These are phyloP conservation scores for Eulithis testata DNA, from an alignment of 2,888 invertebrate species.

Conservation along the genomic window DNA sequence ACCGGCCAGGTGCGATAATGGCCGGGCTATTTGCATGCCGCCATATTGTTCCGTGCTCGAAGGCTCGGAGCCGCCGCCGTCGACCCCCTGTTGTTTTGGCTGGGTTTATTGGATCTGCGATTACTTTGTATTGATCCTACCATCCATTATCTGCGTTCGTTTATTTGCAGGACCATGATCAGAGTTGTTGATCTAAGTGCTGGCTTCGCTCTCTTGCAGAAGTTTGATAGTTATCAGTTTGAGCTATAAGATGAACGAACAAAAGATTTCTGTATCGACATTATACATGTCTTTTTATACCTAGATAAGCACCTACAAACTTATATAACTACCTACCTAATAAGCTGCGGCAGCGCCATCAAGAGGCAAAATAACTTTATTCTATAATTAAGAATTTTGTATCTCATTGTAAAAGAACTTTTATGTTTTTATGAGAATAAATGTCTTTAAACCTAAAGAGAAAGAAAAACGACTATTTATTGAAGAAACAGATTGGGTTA, in stretches of 20 bases:
- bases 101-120: constrained; percentile 83
- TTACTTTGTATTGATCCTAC: constrained; percentile 83
- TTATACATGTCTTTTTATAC: no score
- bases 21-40: constrained; percentile 84
- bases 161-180: constrained; percentile 79
- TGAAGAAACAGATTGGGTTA: background rate
- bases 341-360: no score
- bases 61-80: constrained; percentile 65
- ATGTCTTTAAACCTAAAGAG: no score
- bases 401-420: no score
- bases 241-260: background rate
- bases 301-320: no score
- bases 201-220: constrained; percentile 8
- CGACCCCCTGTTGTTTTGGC: constrained; percentile 81
- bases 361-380: no score
- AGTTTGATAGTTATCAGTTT: background rate
- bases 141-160: constrained; percentile 83
- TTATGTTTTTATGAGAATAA: no score
- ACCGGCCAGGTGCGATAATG: constrained; percentile 84
- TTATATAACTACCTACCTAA: no score
- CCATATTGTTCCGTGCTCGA: constrained; percentile 82
- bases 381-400: no score
- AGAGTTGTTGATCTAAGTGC: constrained; percentile 48
- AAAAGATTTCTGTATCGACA: no score
- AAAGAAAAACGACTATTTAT: background rate